Conservation (phyloP, 2,888 invertebrate genomes). For the Maniola hyperantus region DNA sequence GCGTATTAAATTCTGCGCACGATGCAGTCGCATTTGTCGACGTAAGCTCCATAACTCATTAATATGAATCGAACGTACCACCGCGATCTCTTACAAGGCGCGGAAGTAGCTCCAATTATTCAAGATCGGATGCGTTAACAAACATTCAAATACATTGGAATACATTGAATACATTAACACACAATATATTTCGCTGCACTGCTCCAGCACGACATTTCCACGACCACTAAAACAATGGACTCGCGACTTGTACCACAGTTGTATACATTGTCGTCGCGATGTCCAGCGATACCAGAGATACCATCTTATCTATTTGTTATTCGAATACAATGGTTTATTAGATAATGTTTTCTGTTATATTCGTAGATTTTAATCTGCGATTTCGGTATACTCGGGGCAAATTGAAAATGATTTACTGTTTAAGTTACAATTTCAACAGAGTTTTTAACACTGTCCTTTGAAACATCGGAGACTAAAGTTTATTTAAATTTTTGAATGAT, state of each 20-base stretch:
- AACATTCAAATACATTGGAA: conserved; percentile 28
- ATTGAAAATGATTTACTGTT: neutral
- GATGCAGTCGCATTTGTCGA: conserved; percentile 19
- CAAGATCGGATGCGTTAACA: conserved; percentile 29
- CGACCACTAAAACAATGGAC: conserved; percentile 37
- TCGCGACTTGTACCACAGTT: conserved; percentile 27
- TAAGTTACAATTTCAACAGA: neutral
- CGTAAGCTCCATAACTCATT: conserved; percentile 22
- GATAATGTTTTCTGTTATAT: conserved; percentile 31
- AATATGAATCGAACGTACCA: conserved; percentile 24
- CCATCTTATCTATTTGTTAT: conserved; percentile 36
- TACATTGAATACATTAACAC: conserved; percentile 30
- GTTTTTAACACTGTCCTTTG: too few relatives aligned
- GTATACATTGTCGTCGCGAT: conserved; percentile 31
- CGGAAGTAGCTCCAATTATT: conserved; percentile 28
- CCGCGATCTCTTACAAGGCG: conserved; percentile 16
- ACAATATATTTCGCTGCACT: conserved; percentile 26
- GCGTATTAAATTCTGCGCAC: conserved; percentile 12
- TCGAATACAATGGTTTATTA: conserved; percentile 39
- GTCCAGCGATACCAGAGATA: conserved; percentile 30
- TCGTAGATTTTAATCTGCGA: conserved; percentile 7
- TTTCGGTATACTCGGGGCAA: conserved; percentile 11
- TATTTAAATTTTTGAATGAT: too few relatives aligned
- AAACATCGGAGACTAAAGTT: too few relatives aligned
- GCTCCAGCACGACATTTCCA: conserved; percentile 30